These are phyloP conservation scores for Amblyopsis rosae DNA, from an alignment of 2,113 vertebrate species.

Conservation along the genomic window DNA sequence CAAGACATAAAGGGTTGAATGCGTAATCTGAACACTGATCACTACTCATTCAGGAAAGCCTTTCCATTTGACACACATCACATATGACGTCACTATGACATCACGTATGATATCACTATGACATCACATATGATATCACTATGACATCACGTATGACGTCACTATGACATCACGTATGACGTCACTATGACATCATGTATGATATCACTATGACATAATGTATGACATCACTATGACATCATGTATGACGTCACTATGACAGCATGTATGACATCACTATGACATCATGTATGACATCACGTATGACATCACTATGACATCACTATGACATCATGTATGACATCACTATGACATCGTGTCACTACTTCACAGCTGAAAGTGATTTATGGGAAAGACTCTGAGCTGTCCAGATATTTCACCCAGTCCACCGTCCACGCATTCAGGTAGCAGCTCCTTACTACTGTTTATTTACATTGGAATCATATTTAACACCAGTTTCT, in stretches of 20 bases:
- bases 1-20: no score
- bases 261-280: no score
- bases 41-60: no score
- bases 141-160: neutral
- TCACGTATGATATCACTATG: neutral
- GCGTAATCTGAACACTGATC: neutral
- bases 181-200: neutral
- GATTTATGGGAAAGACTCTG: constrained; percentile 57
- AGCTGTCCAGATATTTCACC: constrained; percentile 56
- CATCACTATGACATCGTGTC: neutral
- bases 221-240: constrained; percentile 10
- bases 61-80: no score
- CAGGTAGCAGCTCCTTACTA: constrained; percentile 62
- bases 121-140: neutral
- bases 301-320: neutral
- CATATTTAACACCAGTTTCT: neutral
- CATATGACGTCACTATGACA: neutral
- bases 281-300: neutral
- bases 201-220: neutral
- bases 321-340: neutral
- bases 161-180: neutral
- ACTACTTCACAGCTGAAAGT: constrained; percentile 67
- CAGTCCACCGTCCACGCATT: constrained; percentile 70
- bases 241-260: neutral
- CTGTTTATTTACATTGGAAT: neutral